phyloP scores from a whole-genome alignment of 2,113 vertebrate species.

The Corydoras maculifer region DNA sequence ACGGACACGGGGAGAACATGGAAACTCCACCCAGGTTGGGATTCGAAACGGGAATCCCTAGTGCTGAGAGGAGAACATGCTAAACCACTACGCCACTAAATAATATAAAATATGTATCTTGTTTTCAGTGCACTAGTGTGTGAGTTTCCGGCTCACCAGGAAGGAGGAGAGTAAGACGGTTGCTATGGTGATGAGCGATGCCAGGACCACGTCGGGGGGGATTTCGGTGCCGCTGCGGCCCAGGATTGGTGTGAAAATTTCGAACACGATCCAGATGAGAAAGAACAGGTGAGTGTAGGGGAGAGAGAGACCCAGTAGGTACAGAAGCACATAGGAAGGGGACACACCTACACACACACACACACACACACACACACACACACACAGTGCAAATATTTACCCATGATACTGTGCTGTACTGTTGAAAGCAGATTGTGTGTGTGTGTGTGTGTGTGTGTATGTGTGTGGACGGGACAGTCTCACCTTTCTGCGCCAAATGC shows the following conservation, averaged over 20 bases:
- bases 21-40: too few relatives aligned
- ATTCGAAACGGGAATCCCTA: too few relatives aligned
- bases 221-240: constrained; percentile 92
- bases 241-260: constrained; percentile 93
- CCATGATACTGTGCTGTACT: too few relatives aligned
- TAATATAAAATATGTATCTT: too few relatives aligned
- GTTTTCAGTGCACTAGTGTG: not conserved
- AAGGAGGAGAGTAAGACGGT: constrained; percentile 83
- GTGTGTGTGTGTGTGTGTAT: too few relatives aligned
- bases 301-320: constrained; percentile 80
- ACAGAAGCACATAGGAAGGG: constrained; percentile 73
- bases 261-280: constrained; percentile 90
- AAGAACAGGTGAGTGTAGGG: constrained; percentile 87
- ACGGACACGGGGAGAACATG: too few relatives aligned
- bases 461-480: not conserved
- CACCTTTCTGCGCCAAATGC: constrained; percentile 80
- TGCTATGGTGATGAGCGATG: constrained; percentile 72
- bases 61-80: too few relatives aligned
- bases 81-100: too few relatives aligned
- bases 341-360: constrained; percentile 70
- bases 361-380: constrained; percentile 17
- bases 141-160: constrained; percentile 72
- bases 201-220: constrained; percentile 82
- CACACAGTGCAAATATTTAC: too few relatives aligned
- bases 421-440: too few relatives aligned